phyloP scores from a whole-genome alignment of 2,888 invertebrate genomes.

The Exocentrus adspersus region DNA sequence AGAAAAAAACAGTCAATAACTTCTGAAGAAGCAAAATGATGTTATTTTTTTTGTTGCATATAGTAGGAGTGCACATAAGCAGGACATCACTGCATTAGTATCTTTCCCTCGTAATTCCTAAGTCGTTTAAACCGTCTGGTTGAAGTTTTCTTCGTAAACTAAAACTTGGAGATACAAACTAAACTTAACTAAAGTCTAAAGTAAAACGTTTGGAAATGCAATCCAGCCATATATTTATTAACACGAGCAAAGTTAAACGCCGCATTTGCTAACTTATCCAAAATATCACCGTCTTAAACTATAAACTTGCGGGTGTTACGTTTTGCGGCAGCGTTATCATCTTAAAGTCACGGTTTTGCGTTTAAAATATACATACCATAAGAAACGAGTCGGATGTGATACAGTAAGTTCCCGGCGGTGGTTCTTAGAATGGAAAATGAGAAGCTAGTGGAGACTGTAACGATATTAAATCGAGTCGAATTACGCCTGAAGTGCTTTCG shows the following conservation, averaged over 20 bases:
- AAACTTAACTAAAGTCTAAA: too few relatives aligned
- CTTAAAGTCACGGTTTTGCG: conserved; percentile 9
- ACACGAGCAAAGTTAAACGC: background rate
- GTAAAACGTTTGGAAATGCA: background rate
- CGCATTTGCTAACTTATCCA: conserved; percentile 7
- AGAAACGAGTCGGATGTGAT: conserved; percentile 10
- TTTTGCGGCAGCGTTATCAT: background rate
- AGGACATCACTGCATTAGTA: too few relatives aligned
- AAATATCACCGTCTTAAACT: conserved; percentile 9
- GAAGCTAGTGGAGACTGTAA: conserved; percentile 10
- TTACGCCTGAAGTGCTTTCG: background rate
- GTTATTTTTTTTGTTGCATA: too few relatives aligned
- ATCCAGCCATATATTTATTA: background rate
- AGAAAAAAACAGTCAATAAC: too few relatives aligned
- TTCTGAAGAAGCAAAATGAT: too few relatives aligned
- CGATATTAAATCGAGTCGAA: conserved; percentile 7
- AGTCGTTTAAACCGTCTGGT: background rate
- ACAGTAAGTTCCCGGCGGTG: background rate
- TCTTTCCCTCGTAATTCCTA: background rate
- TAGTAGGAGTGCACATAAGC: too few relatives aligned
- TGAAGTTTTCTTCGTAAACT: background rate
- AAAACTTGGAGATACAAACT: background rate
- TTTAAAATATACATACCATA: background rate
- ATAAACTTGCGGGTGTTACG: background rate
- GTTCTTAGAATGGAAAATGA: conserved; percentile 12